Base-by-base conservation (phyloP, 2,113 vertebrate species). In the Dromas ardeola region DNA sequence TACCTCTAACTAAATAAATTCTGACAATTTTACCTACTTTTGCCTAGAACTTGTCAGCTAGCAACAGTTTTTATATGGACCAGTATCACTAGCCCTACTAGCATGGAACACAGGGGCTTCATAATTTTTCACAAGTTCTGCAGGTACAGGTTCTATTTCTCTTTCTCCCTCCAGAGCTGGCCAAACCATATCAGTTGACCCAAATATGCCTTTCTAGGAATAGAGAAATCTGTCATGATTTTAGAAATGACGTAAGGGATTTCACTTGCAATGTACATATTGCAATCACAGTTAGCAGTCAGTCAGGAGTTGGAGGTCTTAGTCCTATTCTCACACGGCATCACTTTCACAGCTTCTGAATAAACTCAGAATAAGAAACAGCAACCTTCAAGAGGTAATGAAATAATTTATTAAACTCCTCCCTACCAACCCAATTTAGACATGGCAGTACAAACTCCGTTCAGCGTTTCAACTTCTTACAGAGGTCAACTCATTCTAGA, bases 401-500 rank as follows among this genome's bases (percentile, higher is more conserved):
- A 85, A 85, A 66, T 42, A 43, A 25, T 62, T 81, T 58, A 47
- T n/a, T 50, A 52, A 80, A 53, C 10, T 80, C 1, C 11, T 69
- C 29, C 66, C 34, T 79, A 47, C 7, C 13, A 47, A 93, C 43
- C 23, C 73, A 40, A 16, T 82, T 72, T 65, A 36, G 45, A 38
- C 34, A 32, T 11, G 13, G 34, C 8, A 70, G 30, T 43, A 77
- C 17, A 82, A 82, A 62, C 25, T 42, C 83, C 1, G 3, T 61
- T 69, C 16, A 30, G 10, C 0, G 0, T 22, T 69, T 69, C 72
- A 81, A 11, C 14, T 74, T 52, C 49, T 40, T 62, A 36, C 7
- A 72, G 8, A 83, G 15, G 27, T 21, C 10, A 59, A 15, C 11
- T 50, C 38, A 71, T 53, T 82, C 34, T 32, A 90, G 47, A 59